phyloP scores from a whole-genome alignment of 2,888 invertebrate species.

The Drosophila diplacantha region DNA sequence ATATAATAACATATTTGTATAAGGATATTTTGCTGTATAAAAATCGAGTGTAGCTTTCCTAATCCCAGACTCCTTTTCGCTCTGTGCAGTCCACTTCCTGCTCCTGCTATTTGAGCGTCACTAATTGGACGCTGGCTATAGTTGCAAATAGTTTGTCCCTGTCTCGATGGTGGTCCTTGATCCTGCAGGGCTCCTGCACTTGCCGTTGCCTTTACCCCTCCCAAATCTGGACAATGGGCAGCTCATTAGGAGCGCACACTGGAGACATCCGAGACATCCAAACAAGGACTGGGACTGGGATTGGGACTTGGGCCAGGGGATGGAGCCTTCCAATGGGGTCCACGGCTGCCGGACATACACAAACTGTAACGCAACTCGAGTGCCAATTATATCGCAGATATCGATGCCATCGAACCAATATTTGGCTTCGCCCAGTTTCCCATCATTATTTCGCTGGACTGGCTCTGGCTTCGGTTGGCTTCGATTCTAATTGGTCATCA shows the following conservation, averaged over 20 bases:
- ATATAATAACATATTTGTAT: too few species aligned
- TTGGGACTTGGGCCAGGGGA: neutral
- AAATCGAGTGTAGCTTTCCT: too few species aligned
- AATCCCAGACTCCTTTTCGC: neutral
- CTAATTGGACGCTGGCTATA: conserved; percentile 63
- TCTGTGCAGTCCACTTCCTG: conserved; percentile 12
- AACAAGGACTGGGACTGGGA: too few species aligned
- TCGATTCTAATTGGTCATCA: conserved; percentile 5
- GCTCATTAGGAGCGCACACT: conserved; percentile 41
- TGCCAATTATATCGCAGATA: conserved; percentile 37
- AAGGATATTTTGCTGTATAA: too few species aligned
- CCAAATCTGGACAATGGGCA: conserved; percentile 35
- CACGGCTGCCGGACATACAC: neutral
- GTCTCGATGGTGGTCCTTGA: conserved; percentile 34
- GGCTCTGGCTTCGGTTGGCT: neutral
- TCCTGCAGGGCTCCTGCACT: neutral
- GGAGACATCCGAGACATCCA: conserved; percentile 40
- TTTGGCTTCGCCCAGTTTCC: conserved; percentile 8
- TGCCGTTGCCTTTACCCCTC: neutral
- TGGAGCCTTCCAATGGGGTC: too few species aligned
- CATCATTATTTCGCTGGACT: conserved; percentile 15
- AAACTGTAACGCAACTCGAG: conserved; percentile 23
- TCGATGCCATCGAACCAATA: conserved; percentile 8
- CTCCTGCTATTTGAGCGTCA: conserved; percentile 61
- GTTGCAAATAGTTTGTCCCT: conserved; percentile 61